Percentiles rank a stretch among this genome's conserved stretches.
Evolutionary conservation across 1,140 invertebrate species (phyloP).

Genomic region (Hyles euphorbiae): DNA sequence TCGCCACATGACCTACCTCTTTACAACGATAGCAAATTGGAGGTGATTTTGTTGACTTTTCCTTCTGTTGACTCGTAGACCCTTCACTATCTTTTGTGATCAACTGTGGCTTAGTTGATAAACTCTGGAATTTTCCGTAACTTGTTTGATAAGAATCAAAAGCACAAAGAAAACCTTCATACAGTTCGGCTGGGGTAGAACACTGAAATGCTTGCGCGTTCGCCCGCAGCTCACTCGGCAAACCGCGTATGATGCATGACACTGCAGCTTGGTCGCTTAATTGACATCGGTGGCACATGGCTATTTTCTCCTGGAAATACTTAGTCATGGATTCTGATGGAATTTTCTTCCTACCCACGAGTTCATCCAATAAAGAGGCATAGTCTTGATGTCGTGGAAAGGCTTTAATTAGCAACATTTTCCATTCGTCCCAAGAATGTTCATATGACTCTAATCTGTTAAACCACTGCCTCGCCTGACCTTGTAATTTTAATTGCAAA

Average conservation of each 20-base stretch:
- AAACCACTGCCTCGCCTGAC: too few relatives aligned
- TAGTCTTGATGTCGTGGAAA: constrained; percentile 30
- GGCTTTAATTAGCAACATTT: constrained; percentile 21
- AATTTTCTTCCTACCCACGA: constrained; percentile 23
- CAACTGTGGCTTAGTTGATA: background rate
- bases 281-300: constrained; percentile 31
- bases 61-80: background rate
- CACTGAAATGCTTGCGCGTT: constrained; percentile 23
- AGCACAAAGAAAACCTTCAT: constrained; percentile 21
- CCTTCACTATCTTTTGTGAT: background rate
- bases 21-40: background rate
- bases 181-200: constrained; percentile 23
- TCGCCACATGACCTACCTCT: background rate
- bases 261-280: constrained; percentile 20
- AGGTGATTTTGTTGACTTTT: background rate
- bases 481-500: too few relatives aligned
- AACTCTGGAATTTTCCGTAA: background rate
- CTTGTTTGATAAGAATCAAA: constrained; percentile 15
- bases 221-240: constrained; percentile 26
- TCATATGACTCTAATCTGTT: too few relatives aligned
- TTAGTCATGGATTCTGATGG: constrained; percentile 32
- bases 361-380: constrained; percentile 21
- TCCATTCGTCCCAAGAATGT: constrained; percentile 29
- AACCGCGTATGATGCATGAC: constrained; percentile 29
- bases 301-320: constrained; percentile 32